Conservation (phyloP, 2,113 vertebrate genomes). For the Apodemus speciosus region DNA sequence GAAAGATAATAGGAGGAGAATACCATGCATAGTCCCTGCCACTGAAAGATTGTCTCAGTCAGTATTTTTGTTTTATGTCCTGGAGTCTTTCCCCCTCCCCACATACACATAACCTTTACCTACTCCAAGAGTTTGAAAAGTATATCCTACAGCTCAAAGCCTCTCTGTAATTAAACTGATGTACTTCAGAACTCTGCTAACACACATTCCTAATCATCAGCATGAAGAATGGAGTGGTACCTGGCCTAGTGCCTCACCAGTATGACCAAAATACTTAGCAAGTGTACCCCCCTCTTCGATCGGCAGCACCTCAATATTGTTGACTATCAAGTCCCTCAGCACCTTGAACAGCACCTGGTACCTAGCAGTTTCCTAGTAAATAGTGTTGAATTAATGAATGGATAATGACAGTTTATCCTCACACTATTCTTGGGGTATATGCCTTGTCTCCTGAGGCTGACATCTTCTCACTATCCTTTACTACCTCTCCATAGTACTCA, state of each 20-base stretch:
- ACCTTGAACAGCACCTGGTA: background rate
- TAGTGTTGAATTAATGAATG: background rate
- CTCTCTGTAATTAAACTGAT: background rate
- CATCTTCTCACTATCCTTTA: background rate
- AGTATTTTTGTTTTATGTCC: background rate
- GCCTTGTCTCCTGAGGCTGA: background rate
- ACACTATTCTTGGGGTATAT: background rate
- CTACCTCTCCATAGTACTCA: background rate
- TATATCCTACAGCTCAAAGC: background rate
- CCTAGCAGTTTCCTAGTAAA: background rate
- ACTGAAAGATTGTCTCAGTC: background rate
- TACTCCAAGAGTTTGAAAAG: background rate
- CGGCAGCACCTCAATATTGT: background rate
- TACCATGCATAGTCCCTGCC: background rate
- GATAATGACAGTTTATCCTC: background rate
- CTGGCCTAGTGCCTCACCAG: background rate
- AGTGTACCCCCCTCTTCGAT: background rate
- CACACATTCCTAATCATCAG: slow-evolving; percentile 23
- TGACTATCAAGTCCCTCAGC: background rate
- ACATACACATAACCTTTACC: background rate
- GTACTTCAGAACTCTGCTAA: background rate
- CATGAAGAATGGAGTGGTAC: background rate
- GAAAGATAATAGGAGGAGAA: slow-evolving; percentile 18
- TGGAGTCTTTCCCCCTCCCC: background rate
- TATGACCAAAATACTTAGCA: background rate